Evolutionary conservation across 2,113 vertebrate genomes (phyloP).

Genomic region (Argyrosomus japonicus): DNA sequence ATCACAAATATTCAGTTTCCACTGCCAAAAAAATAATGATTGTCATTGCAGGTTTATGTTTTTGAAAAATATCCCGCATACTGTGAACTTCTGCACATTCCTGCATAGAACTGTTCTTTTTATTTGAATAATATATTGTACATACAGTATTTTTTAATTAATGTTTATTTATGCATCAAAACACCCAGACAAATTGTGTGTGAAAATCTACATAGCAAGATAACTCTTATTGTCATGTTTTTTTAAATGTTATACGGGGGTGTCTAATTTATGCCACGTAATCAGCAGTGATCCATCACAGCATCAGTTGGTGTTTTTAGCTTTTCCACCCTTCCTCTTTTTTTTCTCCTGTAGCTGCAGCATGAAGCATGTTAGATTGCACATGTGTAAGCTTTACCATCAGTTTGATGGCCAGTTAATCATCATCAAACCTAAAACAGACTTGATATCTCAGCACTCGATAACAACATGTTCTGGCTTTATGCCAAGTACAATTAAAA

Average conservation of each 20-base stretch:
- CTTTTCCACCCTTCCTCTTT: constrained; percentile 5
- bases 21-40: too few relatives aligned
- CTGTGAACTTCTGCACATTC: too few relatives aligned
- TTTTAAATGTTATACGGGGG: neutral
- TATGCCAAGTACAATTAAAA: neutral
- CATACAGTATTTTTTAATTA: too few relatives aligned
- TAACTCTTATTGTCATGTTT: neutral
- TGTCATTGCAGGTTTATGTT: too few relatives aligned
- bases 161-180: too few relatives aligned
- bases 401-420: neutral
- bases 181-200: too few relatives aligned
- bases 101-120: too few relatives aligned
- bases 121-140: too few relatives aligned
- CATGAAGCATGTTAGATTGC: constrained; percentile 15
- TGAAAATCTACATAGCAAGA: too few relatives aligned
- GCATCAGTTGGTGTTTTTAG: constrained; percentile 4
- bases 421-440: too few relatives aligned
- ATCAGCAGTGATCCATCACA: constrained; percentile 8
- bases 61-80: too few relatives aligned
- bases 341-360: constrained; percentile 26
- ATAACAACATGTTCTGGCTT: neutral
- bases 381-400: neutral
- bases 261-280: neutral
- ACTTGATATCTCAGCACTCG: neutral
- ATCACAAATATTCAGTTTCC: too few relatives aligned